Evolutionary conservation across 2,113 vertebrate species (phyloP), one percentile per base, ranked within the genome.

Genomic region (Oreotrochilus melanogaster): DNA sequence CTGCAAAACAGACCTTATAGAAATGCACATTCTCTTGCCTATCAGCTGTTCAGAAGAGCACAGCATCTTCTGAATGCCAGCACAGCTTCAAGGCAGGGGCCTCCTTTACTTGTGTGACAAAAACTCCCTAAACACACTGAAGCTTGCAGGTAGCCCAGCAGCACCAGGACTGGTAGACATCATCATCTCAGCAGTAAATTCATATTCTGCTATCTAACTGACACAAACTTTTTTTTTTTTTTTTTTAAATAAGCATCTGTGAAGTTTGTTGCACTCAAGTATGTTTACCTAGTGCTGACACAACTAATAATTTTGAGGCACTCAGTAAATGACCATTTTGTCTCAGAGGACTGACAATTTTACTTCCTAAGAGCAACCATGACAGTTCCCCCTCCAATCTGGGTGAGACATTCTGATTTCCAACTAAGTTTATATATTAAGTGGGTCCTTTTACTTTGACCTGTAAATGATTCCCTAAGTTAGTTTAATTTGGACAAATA

Each of bases 101-200:
- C 37, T 14, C 54, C 0, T 0, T 14, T 25, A 19, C 27, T 18
- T 4, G 22, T 0, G 3, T 8, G n/a, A n/a, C 1, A 2, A 58
- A 30, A 2, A 0, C 67, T 25, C 2, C 1, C 33, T 7, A 28
- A 53, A 64, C 30, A 21, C 60, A 17, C 58, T 27, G 48, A 65
- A 39, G 54, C 70, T 61, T 33, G 18, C 54, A 22, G 57, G 14
- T 7, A 35, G 62, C 37, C 67, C 70, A 85, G 81, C 58, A 54
- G 47, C 88, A 71, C 65, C 4, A 76, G 78, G 91, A 72, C 10
- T 21, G 42, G 43, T 28, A 81, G 54, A n/a, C 86, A 85, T 9
- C 72, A 86, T 27, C 62, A 42, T 48, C 86, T 66, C 30, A 43
- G 53, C 56, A 84, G 62, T 47, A 82, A 92, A 90, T 83, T 74